Evolutionary conservation across 2,888 invertebrate species (phyloP).

Genomic region (Tanypteryx hageni): DNA sequence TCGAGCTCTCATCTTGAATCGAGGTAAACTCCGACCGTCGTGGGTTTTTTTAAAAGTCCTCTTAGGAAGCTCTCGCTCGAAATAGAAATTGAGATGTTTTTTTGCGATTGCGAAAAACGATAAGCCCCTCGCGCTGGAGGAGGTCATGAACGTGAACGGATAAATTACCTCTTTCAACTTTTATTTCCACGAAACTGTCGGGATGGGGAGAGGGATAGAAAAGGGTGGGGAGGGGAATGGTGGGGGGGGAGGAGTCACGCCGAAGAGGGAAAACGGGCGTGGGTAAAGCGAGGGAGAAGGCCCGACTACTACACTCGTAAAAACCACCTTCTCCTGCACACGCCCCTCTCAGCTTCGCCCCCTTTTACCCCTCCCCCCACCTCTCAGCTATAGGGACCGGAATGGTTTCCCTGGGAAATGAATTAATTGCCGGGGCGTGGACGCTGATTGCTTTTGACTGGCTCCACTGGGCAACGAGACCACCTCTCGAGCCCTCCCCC

Average conservation of each 20-base stretch:
- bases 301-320: neutral
- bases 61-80: neutral
- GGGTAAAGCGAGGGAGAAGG: neutral
- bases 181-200: neutral
- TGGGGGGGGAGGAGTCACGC: neutral
- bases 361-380: neutral
- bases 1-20: too few relatives aligned
- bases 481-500: neutral
- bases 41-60: neutral
- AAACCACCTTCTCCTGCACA: neutral
- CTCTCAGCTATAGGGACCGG: constrained; percentile 45
- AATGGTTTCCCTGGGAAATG: constrained; percentile 61
- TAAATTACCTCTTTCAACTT: constrained; percentile 11
- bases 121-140: neutral
- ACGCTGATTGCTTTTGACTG: constrained; percentile 56
- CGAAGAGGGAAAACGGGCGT: neutral
- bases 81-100: neutral
- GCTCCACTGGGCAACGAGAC: neutral
- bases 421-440: constrained; percentile 56
- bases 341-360: neutral
- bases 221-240: neutral
- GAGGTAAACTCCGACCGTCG: neutral
- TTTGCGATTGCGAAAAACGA: neutral
- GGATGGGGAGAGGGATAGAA: too few relatives aligned
- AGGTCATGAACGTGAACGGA: neutral